Conservation (phyloP, 2,888 invertebrate genomes). For the Tryphoninae sp. region DNA sequence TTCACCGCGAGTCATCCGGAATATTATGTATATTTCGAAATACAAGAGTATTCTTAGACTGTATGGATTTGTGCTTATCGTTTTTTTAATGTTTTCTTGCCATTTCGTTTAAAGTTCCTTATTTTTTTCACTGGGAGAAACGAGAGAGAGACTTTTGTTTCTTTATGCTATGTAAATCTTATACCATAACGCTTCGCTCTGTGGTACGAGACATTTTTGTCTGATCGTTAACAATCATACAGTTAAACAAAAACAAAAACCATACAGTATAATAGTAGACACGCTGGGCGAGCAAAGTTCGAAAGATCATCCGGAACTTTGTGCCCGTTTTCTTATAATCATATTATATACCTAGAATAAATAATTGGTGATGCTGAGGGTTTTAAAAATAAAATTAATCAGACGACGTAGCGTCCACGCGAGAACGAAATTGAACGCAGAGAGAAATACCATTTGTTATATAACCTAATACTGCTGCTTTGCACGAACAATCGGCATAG, state of each 20-base stretch:
- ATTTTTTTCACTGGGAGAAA: conserved; percentile 36
- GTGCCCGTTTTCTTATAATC: not conserved
- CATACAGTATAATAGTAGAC: conserved; percentile 26
- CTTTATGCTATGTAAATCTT: conserved; percentile 36
- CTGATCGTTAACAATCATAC: conserved; percentile 36
- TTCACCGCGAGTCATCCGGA: conserved; percentile 20
- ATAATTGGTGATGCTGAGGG: conserved; percentile 51
- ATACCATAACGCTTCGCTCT: conserved; percentile 33
- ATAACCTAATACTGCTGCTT: conserved; percentile 60
- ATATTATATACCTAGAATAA: conserved; percentile 46
- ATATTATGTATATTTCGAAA: not conserved
- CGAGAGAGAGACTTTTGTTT: conserved; percentile 32
- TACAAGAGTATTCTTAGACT: conserved; percentile 13
- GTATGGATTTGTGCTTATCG: conserved; percentile 32
- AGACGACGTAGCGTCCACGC: not conserved
- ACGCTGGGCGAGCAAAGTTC: conserved; percentile 42
- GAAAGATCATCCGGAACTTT: conserved; percentile 7
- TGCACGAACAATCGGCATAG: conserved; percentile 43
- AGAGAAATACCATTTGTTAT: conserved; percentile 34
- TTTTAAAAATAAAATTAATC: not conserved
- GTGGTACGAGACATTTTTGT: conserved; percentile 14
- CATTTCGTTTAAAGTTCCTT: not conserved
- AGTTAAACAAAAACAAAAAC: conserved; percentile 15
- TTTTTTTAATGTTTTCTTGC: not conserved
- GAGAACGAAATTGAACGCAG: conserved; percentile 23